Percentiles rank a stretch among this genome's conserved stretches.
phyloP scores from a whole-genome alignment of 2,113 vertebrate species.

The Anser cygnoides region DNA sequence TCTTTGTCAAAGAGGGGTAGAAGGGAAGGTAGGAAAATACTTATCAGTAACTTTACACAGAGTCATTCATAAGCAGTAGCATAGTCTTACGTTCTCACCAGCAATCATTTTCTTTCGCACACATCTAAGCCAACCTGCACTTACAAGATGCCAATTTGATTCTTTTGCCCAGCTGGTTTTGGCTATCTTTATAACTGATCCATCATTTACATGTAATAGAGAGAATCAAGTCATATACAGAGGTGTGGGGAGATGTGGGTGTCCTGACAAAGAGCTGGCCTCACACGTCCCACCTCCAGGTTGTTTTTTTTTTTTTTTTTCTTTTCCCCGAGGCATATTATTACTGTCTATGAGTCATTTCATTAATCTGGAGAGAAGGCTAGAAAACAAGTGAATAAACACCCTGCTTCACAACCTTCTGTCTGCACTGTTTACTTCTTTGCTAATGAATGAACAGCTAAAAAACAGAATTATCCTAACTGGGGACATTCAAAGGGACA shows the following conservation, averaged over 20 bases:
- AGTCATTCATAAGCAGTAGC: background rate
- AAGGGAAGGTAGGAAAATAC: background rate
- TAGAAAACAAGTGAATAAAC: slow-evolving; percentile 67
- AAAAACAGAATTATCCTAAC: slow-evolving; percentile 40
- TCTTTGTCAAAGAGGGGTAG: background rate
- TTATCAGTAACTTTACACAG: background rate
- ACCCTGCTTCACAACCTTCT: slow-evolving; percentile 52
- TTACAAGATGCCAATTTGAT: background rate
- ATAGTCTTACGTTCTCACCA: background rate
- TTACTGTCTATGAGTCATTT: slow-evolving; percentile 59
- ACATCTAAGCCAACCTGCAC: background rate
- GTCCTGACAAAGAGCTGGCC: background rate
- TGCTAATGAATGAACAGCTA: slow-evolving; percentile 59
- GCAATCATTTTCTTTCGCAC: background rate
- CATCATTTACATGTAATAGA: background rate
- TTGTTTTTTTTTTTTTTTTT: background rate
- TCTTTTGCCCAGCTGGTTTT: background rate
- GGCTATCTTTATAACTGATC: background rate
- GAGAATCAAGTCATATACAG: background rate
- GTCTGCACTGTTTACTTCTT: slow-evolving; percentile 45
- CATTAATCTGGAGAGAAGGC: slow-evolving; percentile 40
- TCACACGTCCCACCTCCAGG: slow-evolving; percentile 2
- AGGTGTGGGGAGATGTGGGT: background rate
- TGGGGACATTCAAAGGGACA: slow-evolving; percentile 37
- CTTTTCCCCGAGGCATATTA: background rate